Conservation (phyloP, 2,888 invertebrate species). For the Ochlodes sylvanus region DNA sequence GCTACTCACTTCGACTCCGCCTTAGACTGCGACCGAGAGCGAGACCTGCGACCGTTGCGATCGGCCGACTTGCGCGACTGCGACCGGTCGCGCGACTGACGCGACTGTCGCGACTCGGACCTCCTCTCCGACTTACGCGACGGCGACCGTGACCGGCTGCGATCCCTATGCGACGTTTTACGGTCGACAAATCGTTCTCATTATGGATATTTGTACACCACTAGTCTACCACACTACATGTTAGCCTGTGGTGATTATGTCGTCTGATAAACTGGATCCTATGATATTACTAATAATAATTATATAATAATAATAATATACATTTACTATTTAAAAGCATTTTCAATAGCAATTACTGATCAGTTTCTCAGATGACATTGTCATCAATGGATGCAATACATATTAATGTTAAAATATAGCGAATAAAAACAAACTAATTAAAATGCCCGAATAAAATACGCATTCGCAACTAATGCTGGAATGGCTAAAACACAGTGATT, state of each 20-base stretch:
- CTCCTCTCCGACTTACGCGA: conserved; percentile 60
- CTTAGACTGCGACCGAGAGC: conserved; percentile 41
- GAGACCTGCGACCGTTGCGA: conserved; percentile 23
- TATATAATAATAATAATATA: too few species aligned
- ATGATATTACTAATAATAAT: too few species aligned
- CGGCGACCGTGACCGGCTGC: conserved; percentile 70
- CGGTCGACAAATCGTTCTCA: conserved; percentile 17
- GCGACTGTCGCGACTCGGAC: conserved; percentile 56
- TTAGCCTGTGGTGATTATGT: not conserved
- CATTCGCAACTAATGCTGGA: conserved; percentile 31
- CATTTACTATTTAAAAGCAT: not conserved
- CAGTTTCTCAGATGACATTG: conserved; percentile 7
- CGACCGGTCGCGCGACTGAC: conserved; percentile 53
- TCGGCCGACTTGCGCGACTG: conserved; percentile 16
- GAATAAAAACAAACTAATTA: conserved; percentile 14
- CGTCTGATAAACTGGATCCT: not conserved
- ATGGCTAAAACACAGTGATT: not conserved
- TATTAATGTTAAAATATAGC: conserved; percentile 14
- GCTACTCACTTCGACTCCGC: conserved; percentile 54
- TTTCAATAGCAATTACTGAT: not conserved
- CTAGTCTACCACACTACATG: conserved; percentile 2
- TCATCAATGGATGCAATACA: conserved; percentile 17
- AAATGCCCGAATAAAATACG: conserved; percentile 30
- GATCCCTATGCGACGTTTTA: conserved; percentile 58
- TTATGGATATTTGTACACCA: not conserved